Conservation (phyloP, 2,113 vertebrate species). For the Castor canadensis region DNA sequence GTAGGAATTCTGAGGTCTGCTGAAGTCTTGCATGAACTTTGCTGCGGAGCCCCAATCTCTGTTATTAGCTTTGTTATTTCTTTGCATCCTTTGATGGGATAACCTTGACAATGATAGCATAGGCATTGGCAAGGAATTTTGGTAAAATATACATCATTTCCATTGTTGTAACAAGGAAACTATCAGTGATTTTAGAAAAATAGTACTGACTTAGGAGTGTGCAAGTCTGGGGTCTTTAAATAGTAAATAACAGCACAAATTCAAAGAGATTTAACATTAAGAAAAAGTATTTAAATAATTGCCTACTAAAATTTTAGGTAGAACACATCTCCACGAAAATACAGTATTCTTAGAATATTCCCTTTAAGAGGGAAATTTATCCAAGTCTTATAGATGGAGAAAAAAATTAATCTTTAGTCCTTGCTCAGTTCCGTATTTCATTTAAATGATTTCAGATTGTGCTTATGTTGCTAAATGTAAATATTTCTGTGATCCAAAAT, state of each 20-base stretch:
- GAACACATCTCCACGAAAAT: conserved; percentile 52
- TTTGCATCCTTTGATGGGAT: background rate
- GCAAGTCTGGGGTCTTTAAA: background rate
- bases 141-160: background rate
- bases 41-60: background rate
- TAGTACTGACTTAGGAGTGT: background rate
- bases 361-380: conserved; percentile 47
- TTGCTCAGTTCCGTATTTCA: conserved; percentile 24
- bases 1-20: background rate
- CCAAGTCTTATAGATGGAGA: conserved; percentile 28
- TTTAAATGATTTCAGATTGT: conserved; percentile 57
- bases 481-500: conserved; percentile 36
- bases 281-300: conserved; percentile 59
- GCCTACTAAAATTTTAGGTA: conserved; percentile 34
- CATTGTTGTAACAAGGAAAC: background rate
- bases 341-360: conserved; percentile 37
- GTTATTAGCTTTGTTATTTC: background rate
- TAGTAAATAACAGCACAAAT: conserved; percentile 31
- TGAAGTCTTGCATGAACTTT: background rate
- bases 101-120: background rate
- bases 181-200: conserved; percentile 23
- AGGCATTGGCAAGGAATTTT: background rate
- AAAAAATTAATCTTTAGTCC: conserved; percentile 29
- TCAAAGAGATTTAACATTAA: conserved; percentile 50
- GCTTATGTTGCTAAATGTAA: conserved; percentile 17